Evolutionary conservation across 2,113 vertebrate genomes (phyloP), one percentile per base, ranked within the genome.

Genomic region (Paramormyrops kingsleyae): DNA sequence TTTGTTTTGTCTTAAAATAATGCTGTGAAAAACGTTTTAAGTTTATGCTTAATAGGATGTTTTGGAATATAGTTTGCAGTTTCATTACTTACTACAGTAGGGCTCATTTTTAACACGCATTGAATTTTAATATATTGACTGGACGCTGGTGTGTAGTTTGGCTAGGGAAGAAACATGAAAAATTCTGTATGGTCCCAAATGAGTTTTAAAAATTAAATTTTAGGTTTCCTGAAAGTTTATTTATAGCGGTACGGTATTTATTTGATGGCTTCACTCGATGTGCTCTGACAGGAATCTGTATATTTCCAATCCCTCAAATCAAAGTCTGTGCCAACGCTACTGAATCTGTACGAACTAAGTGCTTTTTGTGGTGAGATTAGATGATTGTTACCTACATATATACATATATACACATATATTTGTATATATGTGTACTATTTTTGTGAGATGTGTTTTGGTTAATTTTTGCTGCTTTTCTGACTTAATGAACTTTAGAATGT

Each of bases 401-500:
- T 53, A 87, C 94, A 56, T 56, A 87, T 62, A 52, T 87, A 87
- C 94, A 13, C 62, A 94, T 94, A 94, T 94, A 93, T 85, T 88
- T 91, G 89, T 90, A 80, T 90, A 66, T 70, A 53, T 50, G 17
- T 56, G 35, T 70, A 27, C 35, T 88, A 90, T 80, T 90, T 90
- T 92, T 96, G 96, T 96, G 95, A 92, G 92, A 86, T 95, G 94
- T 96, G 94, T 95, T 96, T 89, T 93, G 95, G 95, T 93, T 96
- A 94, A 95, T 94, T 96, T 94, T 94, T 96, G 96, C 95, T 94
- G 95, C 95, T 95, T 96, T 95, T 95, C 95, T 92, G 95, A 96
- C 95, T 88, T 97, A 96, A 96, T 96, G 95, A 94, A 95, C 93
- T 97, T 95, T 96, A 97, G 96, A 97, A 98, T 98, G 97, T 98